Conservation (phyloP, 2,888 invertebrate genomes). For the Drosophila percnosoma region DNA sequence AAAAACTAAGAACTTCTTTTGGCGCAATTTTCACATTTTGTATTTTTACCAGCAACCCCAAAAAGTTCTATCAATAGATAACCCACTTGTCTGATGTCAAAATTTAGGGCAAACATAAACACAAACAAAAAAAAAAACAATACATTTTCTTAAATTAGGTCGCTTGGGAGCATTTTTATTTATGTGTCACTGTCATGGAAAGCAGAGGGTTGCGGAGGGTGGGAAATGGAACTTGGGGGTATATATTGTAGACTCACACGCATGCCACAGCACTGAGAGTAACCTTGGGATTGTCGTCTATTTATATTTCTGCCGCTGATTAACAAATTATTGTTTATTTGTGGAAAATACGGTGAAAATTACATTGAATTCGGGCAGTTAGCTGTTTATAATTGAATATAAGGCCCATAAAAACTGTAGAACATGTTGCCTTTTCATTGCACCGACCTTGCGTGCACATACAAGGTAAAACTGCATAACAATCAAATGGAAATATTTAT, state of each 20-base stretch:
- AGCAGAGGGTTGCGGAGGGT: neutral
- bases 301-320: slow-evolving; percentile 52
- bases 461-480: neutral
- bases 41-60: neutral
- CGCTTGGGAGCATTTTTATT: slow-evolving; percentile 41
- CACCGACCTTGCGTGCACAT: neutral
- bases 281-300: slow-evolving; percentile 59
- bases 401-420: neutral
- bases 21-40: neutral
- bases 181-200: slow-evolving; percentile 38
- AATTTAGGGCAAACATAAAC: slow-evolving; percentile 9
- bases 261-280: slow-evolving; percentile 34
- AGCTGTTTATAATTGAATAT: neutral
- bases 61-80: slow-evolving; percentile 31
- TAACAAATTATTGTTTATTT: slow-evolving; percentile 53
- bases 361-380: neutral
- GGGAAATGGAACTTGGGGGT: neutral
- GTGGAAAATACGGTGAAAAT: slow-evolving; percentile 3
- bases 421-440: slow-evolving; percentile 14
- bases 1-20: neutral
- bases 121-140: slow-evolving; percentile 8
- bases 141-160: slow-evolving; percentile 44
- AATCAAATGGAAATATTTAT: slow-evolving; percentile 1
- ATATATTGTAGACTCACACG: slow-evolving; percentile 30
- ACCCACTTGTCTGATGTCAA: slow-evolving; percentile 22